phyloP scores from a whole-genome alignment of 2,888 invertebrate genomes.

The Chymomyza amoena region DNA sequence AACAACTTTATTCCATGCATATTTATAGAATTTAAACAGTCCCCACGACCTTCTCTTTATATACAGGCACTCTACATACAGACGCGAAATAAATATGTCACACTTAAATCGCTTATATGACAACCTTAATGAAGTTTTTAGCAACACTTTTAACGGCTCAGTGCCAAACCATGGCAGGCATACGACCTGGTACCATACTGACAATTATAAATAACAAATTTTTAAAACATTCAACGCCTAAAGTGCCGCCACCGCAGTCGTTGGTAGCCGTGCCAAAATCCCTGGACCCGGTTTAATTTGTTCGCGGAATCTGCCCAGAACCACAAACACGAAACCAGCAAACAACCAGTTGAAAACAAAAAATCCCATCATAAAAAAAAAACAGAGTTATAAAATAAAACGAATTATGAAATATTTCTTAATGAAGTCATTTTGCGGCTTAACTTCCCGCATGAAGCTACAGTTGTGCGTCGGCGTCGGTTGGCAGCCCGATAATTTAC shows the following conservation, averaged over 20 bases:
- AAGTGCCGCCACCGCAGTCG: slow-evolving; percentile 17
- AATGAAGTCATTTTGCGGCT: slow-evolving; percentile 70
- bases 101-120: slow-evolving; percentile 59
- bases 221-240: slow-evolving; percentile 42
- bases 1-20: no score
- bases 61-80: not conserved
- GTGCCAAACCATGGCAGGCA: slow-evolving; percentile 37
- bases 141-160: slow-evolving; percentile 69
- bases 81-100: slow-evolving; percentile 46
- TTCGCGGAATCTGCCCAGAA: slow-evolving; percentile 53
- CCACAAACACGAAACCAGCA: not conserved
- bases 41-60: not conserved
- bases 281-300: slow-evolving; percentile 53
- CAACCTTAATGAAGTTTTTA: slow-evolving; percentile 68
- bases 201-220: slow-evolving; percentile 17
- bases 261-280: slow-evolving; percentile 20
- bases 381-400: slow-evolving; percentile 7
- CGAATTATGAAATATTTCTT: slow-evolving; percentile 61
- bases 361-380: slow-evolving; percentile 5
- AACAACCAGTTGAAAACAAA: slow-evolving; percentile 2
- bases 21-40: not conserved
- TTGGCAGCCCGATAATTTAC: slow-evolving; percentile 48
- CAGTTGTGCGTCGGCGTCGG: slow-evolving; percentile 19
- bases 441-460: slow-evolving; percentile 37
- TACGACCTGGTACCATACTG: not conserved